Conservation (phyloP, 2,888 invertebrate species). For the Cecidostiba fungosa region DNA sequence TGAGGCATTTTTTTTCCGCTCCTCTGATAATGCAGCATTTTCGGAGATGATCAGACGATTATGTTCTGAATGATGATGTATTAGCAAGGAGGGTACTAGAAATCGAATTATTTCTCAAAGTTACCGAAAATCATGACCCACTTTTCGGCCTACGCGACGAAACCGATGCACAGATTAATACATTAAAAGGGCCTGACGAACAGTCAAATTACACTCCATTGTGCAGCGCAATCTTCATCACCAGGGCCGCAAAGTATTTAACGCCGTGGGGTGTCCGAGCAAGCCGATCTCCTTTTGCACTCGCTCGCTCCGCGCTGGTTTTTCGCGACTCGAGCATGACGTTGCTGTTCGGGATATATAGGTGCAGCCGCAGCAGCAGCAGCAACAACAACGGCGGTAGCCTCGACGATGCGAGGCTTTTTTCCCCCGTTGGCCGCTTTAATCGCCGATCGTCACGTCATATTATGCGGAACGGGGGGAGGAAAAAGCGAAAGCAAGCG, state of each 20-base stretch:
- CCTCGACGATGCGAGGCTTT: slow-evolving; percentile 8
- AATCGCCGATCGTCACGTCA: slow-evolving; percentile 61
- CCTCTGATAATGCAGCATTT: too few species aligned
- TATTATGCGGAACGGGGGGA: slow-evolving; percentile 51
- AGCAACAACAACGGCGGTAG: neutral
- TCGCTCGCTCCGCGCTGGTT: slow-evolving; percentile 22
- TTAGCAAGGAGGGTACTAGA: too few species aligned
- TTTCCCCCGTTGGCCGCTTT: slow-evolving; percentile 33
- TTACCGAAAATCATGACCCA: neutral
- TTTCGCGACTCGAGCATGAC: slow-evolving; percentile 43
- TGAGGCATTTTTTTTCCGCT: too few species aligned
- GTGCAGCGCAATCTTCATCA: neutral
- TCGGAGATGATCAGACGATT: too few species aligned
- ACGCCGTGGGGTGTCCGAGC: slow-evolving; percentile 18
- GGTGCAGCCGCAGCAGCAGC: slow-evolving; percentile 22
- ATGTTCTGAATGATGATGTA: too few species aligned
- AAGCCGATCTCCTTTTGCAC: slow-evolving; percentile 25
- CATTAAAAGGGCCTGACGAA: neutral
- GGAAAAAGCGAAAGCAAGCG: slow-evolving; percentile 53
- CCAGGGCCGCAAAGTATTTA: neutral
- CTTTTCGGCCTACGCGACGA: slow-evolving; percentile 26
- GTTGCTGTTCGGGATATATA: slow-evolving; percentile 37
- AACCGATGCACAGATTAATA: slow-evolving; percentile 12
- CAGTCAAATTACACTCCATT: neutral
- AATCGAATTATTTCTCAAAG: too few species aligned